phyloP scores from a whole-genome alignment of 2,888 invertebrate genomes.

The Yponomeuta plumbellus region DNA sequence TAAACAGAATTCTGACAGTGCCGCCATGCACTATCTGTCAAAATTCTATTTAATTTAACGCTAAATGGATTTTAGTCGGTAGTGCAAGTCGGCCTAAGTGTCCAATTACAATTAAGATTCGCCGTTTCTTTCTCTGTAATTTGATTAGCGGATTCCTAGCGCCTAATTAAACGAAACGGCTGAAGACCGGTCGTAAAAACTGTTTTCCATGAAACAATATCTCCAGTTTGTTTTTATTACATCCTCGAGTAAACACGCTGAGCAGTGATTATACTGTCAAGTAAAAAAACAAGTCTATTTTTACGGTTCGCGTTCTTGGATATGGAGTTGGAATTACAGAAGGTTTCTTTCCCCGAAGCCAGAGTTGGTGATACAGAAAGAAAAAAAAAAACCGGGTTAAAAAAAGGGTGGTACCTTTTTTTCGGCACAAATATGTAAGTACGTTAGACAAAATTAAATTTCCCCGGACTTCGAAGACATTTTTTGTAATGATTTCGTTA shows the following conservation, averaged over 20 bases:
- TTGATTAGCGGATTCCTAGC: constrained; percentile 5
- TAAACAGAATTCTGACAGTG: too few species aligned
- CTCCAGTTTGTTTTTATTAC: constrained; percentile 9
- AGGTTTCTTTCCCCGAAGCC: not conserved
- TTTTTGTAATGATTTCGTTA: too few species aligned
- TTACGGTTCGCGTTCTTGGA: not conserved
- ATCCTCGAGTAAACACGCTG: constrained; percentile 7
- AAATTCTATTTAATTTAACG: too few species aligned
- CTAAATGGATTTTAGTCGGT: too few species aligned
- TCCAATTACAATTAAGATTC: not conserved
- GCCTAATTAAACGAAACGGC: constrained; percentile 1
- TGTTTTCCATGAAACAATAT: constrained; percentile 11
- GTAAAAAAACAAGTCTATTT: not conserved
- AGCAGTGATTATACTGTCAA: constrained; percentile 2
- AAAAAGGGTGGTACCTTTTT: too few species aligned
- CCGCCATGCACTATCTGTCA: too few species aligned
- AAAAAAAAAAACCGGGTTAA: too few species aligned
- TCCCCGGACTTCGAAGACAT: too few species aligned
- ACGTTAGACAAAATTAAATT: too few species aligned
- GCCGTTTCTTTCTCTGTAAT: not conserved
- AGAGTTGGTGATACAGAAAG: too few species aligned
- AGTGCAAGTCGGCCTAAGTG: too few species aligned
- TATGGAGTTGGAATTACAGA: not conserved
- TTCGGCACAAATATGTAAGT: too few species aligned
- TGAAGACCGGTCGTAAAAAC: not conserved